phyloP scores from a whole-genome alignment of 1,140 invertebrate genomes.

The Diorhabda carinulata region DNA sequence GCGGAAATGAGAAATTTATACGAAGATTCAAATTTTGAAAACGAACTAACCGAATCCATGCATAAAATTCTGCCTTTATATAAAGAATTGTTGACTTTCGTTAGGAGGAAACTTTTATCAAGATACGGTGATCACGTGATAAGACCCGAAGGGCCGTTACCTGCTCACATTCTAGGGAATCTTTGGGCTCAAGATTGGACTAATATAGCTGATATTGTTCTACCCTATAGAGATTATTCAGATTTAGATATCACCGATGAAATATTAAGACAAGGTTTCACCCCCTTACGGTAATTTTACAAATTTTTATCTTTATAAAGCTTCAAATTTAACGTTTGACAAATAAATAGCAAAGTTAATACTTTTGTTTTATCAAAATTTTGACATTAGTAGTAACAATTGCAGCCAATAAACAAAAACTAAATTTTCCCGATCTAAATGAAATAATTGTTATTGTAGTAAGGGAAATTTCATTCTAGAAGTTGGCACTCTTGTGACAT shows the following conservation, averaged over 20 bases:
- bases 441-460: too few species aligned
- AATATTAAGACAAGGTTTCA: conserved; percentile 70
- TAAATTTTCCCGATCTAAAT: too few species aligned
- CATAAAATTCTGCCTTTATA: conserved; percentile 74
- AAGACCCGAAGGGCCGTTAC: conserved; percentile 67
- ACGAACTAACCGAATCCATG: conserved; percentile 68
- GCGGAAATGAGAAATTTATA: conserved; percentile 69
- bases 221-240: conserved; percentile 70
- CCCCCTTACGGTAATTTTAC: conserved; percentile 57
- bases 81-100: conserved; percentile 81
- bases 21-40: conserved; percentile 65
- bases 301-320: neutral
- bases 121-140: conserved; percentile 63
- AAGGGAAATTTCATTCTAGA: too few species aligned
- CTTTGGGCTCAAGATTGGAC: conserved; percentile 84
- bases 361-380: too few species aligned
- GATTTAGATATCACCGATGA: conserved; percentile 71
- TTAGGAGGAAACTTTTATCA: conserved; percentile 65
- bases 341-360: too few species aligned
- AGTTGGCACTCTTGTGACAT: too few species aligned
- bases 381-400: too few species aligned
- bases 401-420: too few species aligned
- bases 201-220: conserved; percentile 71
- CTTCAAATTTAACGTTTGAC: too few species aligned
- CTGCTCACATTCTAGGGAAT: conserved; percentile 75